Evolutionary conservation across 2,797 vertebrate genomes (phyloP), one percentile per base, ranked within the genome.

Genomic region (Craterocephalus amniculus): DNA sequence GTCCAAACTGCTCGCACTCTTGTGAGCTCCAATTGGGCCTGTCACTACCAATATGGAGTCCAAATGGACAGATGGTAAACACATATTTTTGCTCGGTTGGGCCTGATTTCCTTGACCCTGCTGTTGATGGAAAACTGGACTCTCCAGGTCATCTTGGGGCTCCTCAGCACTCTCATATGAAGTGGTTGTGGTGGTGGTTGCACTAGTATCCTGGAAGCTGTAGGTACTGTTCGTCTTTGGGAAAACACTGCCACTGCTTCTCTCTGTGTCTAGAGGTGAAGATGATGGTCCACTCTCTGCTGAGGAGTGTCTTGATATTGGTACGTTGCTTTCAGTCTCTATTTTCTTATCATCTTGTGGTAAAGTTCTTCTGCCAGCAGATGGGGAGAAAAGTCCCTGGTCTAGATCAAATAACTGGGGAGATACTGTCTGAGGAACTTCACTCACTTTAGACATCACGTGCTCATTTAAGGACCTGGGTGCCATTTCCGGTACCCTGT

Each of bases 121-220:
- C 56, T 63, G 59, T 34, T 26, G 43, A 24, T 52, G 51, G 45
- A 60, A 38, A 59, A 60, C 71, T 0, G 81, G 87, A 43, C 76
- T 90, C 18, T 88, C 91, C 62, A 86, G 81, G 27, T 91, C 91
- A 10, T 93, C 91, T 56, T 83, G 84, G n/a, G 81, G 76, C 67
- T 94, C 93, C 29, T 94, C 92, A 0, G 91, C 91, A 60, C 93
- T 95, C 78, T 94, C 92, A 7, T 91, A 95, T 2, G 94, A 93
- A 0, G 87, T 87, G 58, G 82, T 79, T 32, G 83, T 91, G 64
- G 82, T 79, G 38, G 83, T 91, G 66, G 92, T 93, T 32, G 83
- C 59, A 24, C 85, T 88, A 2, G 90, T 93, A 78, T 93, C 93
- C n/a, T 87, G 88, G 76, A 93, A 85, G 57, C 92, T 95, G 49